Conservation (phyloP, 2,113 vertebrate genomes). For the Protobothrops mucrosquamatus region DNA sequence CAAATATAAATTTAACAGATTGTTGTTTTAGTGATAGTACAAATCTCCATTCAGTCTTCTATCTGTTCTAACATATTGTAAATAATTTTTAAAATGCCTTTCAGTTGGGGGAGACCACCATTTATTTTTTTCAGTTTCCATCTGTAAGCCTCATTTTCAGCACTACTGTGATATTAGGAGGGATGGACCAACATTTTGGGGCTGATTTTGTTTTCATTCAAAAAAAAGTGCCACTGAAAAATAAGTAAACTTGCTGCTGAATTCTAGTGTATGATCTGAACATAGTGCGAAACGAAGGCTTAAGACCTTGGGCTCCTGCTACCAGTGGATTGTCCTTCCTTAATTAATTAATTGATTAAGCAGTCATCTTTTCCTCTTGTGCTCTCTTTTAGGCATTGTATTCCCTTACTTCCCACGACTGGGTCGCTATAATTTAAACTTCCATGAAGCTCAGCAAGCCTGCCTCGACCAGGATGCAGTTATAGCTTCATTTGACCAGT, state of each 20-base stretch:
- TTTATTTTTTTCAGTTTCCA: background rate
- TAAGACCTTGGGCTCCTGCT: background rate
- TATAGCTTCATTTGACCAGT: conserved; percentile 85
- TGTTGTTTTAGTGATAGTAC: rapidly evolving
- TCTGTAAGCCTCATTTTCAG: background rate
- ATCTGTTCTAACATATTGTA: background rate
- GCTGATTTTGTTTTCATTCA: background rate
- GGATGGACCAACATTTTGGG: background rate
- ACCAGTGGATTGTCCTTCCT: background rate
- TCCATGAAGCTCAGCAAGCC: conserved; percentile 74
- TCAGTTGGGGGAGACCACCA: background rate
- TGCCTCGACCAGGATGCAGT: conserved; percentile 82
- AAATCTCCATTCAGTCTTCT: background rate
- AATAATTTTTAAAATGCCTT: background rate
- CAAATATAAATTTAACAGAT: background rate
- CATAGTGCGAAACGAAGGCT: background rate
- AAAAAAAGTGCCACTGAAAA: background rate
- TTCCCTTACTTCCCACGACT: conserved; percentile 84
- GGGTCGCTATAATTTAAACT: conserved; percentile 91
- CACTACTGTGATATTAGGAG: background rate
- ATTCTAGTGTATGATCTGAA: background rate
- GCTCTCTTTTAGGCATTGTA: conserved; percentile 79
- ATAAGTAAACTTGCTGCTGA: background rate
- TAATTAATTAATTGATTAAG: background rate
- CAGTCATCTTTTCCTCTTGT: background rate